Percentiles rank a stretch among this genome's conserved stretches.
Conservation (phyloP, 2,797 vertebrate genomes). For the Sternotherus odoratus region DNA sequence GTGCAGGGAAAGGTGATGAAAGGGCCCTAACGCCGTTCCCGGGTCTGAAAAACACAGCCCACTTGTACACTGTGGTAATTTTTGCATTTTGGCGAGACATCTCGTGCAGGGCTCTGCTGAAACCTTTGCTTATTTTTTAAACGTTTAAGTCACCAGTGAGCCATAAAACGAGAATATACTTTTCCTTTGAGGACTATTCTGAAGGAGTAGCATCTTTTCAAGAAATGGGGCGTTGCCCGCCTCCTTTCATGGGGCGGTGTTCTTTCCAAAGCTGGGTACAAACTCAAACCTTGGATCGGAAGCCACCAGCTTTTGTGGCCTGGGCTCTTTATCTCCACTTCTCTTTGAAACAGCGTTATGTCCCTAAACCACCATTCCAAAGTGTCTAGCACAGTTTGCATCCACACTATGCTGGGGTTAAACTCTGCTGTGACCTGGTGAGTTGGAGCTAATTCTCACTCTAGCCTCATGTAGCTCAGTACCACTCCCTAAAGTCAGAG, state of each 20-base stretch:
- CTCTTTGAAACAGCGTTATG: accelerated
- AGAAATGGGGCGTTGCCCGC: not conserved
- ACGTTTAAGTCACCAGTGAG: slow-evolving; percentile 35
- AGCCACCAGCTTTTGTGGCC: accelerated
- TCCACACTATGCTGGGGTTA: not conserved
- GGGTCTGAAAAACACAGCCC: slow-evolving; percentile 79
- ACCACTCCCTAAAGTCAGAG: not conserved
- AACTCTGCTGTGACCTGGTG: not conserved
- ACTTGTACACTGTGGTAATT: slow-evolving; percentile 79
- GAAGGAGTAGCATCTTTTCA: slow-evolving; percentile 18
- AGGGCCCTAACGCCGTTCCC: slow-evolving; percentile 72
- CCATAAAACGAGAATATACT: slow-evolving; percentile 44
- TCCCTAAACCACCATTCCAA: accelerated
- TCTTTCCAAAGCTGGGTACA: accelerated
- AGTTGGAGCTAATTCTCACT: not conserved
- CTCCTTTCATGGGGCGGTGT: accelerated
- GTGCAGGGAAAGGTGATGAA: slow-evolving; percentile 81
- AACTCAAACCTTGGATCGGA: not conserved
- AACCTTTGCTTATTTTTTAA: slow-evolving; percentile 1
- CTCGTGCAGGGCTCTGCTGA: slow-evolving; percentile 54
- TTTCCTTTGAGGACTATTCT: slow-evolving; percentile 34
- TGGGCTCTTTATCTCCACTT: not conserved
- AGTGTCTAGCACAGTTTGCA: not conserved
- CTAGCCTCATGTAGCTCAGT: not conserved
- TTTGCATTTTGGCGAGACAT: slow-evolving; percentile 88